Evolutionary conservation across 2,113 vertebrate genomes (phyloP).

Genomic region (Ceratotherium simum): DNA sequence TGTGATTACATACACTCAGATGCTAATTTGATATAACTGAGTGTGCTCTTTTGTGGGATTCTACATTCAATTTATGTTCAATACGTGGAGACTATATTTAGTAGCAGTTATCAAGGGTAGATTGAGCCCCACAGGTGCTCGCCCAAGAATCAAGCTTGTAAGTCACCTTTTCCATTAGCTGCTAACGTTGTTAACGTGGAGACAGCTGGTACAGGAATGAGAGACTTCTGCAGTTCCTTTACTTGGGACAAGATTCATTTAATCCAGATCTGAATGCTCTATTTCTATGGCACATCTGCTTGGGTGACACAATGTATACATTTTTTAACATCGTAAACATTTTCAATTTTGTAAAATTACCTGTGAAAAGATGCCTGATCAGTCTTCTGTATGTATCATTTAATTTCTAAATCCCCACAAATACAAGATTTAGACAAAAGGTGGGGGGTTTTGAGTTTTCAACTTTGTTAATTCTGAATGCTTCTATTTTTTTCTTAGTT

Average conservation of each 20-base stretch:
- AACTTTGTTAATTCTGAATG: background rate
- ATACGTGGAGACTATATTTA: background rate
- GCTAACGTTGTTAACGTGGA: constrained; percentile 41
- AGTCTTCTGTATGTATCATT: background rate
- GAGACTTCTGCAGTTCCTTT: constrained; percentile 52
- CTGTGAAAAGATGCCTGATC: background rate
- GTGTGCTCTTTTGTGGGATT: constrained; percentile 46
- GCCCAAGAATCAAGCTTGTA: background rate
- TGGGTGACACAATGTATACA: background rate
- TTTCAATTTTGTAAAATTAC: constrained; percentile 6
- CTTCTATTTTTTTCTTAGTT: background rate
- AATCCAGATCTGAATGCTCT: constrained; percentile 39
- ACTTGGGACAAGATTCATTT: constrained; percentile 35
- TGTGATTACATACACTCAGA: constrained; percentile 53
- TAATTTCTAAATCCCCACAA: background rate
- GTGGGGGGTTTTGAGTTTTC: background rate
- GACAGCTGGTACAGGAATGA: constrained; percentile 58
- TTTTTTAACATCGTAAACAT: constrained; percentile 20
- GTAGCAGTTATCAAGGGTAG: constrained; percentile 49
- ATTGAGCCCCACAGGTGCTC: background rate
- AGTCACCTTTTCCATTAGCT: constrained; percentile 66
- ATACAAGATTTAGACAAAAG: background rate
- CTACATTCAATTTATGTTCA: constrained; percentile 1
- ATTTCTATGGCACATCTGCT: constrained; percentile 70
- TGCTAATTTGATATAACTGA: constrained; percentile 68